Percentiles rank a stretch among this genome's conserved stretches.
Evolutionary conservation across 2,797 vertebrate genomes (phyloP).

Genomic region (Diplodus puntazzo): DNA sequence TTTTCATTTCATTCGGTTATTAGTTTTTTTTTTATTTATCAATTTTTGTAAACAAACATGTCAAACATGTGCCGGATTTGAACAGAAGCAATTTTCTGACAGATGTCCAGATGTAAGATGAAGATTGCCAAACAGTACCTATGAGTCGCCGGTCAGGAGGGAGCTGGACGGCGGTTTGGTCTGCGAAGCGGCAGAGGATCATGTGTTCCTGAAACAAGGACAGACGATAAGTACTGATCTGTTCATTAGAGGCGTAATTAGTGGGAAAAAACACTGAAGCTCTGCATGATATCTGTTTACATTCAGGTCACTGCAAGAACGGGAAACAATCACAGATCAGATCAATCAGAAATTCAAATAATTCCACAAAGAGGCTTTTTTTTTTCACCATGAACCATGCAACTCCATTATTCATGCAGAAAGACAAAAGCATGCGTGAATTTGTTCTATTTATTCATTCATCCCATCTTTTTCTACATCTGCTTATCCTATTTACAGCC

Average conservation of each 20-base stretch:
- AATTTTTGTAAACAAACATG: no score
- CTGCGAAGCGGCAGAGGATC: constrained; percentile 97
- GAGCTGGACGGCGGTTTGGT: constrained; percentile 95
- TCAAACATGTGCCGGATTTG: no score
- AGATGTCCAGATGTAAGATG: neutral
- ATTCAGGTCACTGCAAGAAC: neutral
- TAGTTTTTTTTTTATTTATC: no score
- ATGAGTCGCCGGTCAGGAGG: constrained; percentile 89
- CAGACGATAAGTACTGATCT: neutral
- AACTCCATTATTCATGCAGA: constrained; percentile 12
- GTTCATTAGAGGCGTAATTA: neutral
- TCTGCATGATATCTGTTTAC: neutral
- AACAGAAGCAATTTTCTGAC: no score
- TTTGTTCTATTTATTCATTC: neutral
- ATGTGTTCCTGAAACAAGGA: constrained; percentile 92
- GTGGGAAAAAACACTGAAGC: neutral
- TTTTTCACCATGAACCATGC: neutral
- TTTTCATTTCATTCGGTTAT: no score
- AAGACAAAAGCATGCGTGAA: constrained; percentile 10
- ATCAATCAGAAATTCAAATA: neutral
- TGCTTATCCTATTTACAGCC: neutral
- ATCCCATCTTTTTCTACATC: neutral
- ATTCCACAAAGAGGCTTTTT: neutral
- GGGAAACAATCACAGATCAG: neutral
- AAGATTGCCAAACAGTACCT: constrained; percentile 80